Percentiles rank a stretch among this genome's conserved stretches.
Evolutionary conservation across 1,140 invertebrate genomes (phyloP).

Genomic region (Daktulosphaira vitifoliae): DNA sequence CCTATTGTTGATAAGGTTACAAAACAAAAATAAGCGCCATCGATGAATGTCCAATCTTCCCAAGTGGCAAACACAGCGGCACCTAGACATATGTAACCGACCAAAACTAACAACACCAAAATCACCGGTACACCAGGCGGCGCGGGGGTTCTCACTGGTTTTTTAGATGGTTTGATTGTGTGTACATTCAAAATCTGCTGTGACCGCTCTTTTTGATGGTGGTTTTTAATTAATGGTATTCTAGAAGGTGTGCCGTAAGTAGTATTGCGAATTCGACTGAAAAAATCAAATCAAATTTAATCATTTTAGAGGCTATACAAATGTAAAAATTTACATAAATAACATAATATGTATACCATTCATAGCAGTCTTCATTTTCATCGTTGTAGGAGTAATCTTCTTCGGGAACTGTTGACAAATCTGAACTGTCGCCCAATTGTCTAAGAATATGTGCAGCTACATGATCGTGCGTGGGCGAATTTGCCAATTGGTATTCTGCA

Average conservation of each 20-base stretch:
- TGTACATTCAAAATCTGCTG: background rate
- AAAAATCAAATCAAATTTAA: no score
- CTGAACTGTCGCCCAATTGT: constrained; percentile 37
- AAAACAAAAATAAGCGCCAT: constrained; percentile 80
- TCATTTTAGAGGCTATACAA: no score
- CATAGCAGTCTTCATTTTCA: constrained; percentile 35
- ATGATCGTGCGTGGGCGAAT: constrained; percentile 40
- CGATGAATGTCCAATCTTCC: constrained; percentile 70
- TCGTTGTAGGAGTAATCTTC: constrained; percentile 44
- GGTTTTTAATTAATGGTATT: constrained; percentile 55
- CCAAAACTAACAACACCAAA: constrained; percentile 58
- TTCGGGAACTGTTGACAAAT: constrained; percentile 39
- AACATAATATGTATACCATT: background rate
- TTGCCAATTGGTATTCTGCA: constrained; percentile 43
- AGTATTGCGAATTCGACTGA: background rate
- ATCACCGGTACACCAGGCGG: constrained; percentile 58
- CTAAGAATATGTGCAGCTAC: constrained; percentile 40
- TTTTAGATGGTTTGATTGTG: background rate
- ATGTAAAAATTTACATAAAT: no score
- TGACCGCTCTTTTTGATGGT: background rate
- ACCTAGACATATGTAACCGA: constrained; percentile 61
- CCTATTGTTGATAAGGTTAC: constrained; percentile 79
- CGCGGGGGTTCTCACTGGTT: constrained; percentile 38
- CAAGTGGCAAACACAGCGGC: constrained; percentile 61
- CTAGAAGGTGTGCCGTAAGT: constrained; percentile 58